Conservation (phyloP, 2,113 vertebrate genomes). For the Syngnathus floridae region DNA sequence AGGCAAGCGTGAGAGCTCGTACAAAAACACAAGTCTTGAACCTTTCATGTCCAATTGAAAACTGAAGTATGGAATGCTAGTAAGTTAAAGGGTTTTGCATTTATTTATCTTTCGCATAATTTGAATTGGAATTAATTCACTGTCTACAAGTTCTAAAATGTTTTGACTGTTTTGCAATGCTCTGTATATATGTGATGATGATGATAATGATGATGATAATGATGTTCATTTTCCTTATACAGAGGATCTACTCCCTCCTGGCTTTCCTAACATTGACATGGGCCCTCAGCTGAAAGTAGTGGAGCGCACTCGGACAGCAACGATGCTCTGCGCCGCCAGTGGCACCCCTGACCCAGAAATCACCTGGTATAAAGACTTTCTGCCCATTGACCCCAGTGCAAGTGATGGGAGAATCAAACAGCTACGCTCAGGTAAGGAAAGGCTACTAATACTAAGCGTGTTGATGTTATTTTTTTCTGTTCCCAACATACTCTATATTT, state of each 20-base stretch:
- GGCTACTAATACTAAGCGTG: no score
- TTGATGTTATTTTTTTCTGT: background rate
- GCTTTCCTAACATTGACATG: constrained; percentile 98
- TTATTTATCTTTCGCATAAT: background rate
- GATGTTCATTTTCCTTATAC: constrained; percentile 28
- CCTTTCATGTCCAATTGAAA: constrained; percentile 1
- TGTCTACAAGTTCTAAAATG: no score
- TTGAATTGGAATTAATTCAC: background rate
- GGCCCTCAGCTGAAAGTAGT: constrained; percentile 97
- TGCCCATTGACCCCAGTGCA: constrained; percentile 88
- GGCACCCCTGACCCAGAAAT: constrained; percentile 97
- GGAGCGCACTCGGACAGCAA: constrained; percentile 90
- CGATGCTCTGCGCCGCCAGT: constrained; percentile 95
- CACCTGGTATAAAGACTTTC: constrained; percentile 98
- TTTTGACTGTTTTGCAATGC: background rate
- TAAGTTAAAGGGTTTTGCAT: background rate
- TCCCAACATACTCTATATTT: background rate
- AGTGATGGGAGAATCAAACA: constrained; percentile 95
- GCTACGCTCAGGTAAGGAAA: constrained; percentile 84
- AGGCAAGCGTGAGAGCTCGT: background rate
- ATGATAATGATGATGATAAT: no score
- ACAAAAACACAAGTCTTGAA: background rate
- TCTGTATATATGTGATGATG: background rate
- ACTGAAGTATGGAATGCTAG: background rate
- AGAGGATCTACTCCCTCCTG: constrained; percentile 93